These are phyloP conservation scores for Apamea crenata DNA, from an alignment of 2,888 invertebrate species.

Conservation along the genomic window DNA sequence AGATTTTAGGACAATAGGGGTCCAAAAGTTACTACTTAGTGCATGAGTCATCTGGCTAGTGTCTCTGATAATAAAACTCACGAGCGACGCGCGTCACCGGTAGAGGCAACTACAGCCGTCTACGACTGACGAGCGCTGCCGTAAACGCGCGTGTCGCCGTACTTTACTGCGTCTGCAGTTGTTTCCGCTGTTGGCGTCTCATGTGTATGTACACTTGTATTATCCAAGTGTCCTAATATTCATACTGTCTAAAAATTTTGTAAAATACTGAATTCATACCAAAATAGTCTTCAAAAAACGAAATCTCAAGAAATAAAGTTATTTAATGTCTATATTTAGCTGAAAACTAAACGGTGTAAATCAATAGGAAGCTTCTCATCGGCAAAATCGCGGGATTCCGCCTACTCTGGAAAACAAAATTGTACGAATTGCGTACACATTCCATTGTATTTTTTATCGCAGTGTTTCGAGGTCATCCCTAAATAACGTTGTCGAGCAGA, in stretches of 20 bases:
- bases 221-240: neutral
- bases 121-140: no score
- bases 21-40: neutral
- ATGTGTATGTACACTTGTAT: neutral
- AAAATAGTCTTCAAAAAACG: neutral
- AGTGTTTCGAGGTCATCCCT: constrained; percentile 40
- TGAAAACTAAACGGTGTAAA: neutral
- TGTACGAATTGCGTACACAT: constrained; percentile 23
- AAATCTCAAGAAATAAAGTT: neutral
- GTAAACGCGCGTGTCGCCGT: no score
- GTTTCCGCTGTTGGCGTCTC: no score
- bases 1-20: no score
- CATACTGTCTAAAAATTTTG: neutral
- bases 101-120: no score
- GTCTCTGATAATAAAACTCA: no score
- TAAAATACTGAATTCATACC: neutral
- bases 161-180: no score
- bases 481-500: constrained; percentile 37
- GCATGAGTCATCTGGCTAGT: no score
- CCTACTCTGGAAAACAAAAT: constrained; percentile 12
- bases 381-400: constrained; percentile 4
- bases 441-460: constrained; percentile 46
- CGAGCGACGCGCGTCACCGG: no score
- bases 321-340: neutral
- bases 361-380: constrained; percentile 17